Evolutionary conservation across 1,140 invertebrate species (phyloP).

Genomic region (Popillia japonica): DNA sequence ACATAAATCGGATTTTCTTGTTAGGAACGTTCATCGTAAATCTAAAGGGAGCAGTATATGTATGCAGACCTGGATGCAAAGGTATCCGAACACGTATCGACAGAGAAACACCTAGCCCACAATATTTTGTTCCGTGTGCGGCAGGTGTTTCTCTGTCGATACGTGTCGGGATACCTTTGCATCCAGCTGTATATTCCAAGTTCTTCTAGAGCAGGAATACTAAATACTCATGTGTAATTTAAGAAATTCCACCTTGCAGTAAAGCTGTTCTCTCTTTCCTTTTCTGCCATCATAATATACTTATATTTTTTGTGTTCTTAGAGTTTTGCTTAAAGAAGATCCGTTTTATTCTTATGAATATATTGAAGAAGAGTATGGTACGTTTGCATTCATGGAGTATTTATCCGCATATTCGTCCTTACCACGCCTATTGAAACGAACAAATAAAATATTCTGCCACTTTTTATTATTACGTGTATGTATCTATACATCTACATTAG

Average conservation of each 20-base stretch:
- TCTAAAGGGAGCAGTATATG: background rate
- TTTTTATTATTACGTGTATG: background rate
- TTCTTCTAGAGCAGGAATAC: background rate
- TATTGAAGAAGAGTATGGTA: background rate
- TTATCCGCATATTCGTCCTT: background rate
- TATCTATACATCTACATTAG: background rate
- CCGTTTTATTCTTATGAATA: background rate
- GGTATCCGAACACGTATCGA: no score
- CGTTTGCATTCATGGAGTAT: background rate
- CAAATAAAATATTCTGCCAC: background rate
- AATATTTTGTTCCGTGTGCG: no score
- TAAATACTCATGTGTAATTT: background rate
- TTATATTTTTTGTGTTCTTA: slow-evolving; percentile 6
- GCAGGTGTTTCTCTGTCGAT: no score
- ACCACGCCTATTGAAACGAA: background rate
- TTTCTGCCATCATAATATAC: slow-evolving; percentile 10
- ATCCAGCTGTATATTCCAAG: no score
- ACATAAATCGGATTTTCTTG: background rate
- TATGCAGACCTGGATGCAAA: no score
- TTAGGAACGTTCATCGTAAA: background rate
- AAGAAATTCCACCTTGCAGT: background rate
- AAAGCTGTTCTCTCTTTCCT: background rate
- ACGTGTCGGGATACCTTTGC: no score
- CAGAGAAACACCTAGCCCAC: no score
- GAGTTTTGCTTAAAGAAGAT: background rate